Conservation (phyloP, 2,113 vertebrate genomes). For the Chloropsis cyanopogon region DNA sequence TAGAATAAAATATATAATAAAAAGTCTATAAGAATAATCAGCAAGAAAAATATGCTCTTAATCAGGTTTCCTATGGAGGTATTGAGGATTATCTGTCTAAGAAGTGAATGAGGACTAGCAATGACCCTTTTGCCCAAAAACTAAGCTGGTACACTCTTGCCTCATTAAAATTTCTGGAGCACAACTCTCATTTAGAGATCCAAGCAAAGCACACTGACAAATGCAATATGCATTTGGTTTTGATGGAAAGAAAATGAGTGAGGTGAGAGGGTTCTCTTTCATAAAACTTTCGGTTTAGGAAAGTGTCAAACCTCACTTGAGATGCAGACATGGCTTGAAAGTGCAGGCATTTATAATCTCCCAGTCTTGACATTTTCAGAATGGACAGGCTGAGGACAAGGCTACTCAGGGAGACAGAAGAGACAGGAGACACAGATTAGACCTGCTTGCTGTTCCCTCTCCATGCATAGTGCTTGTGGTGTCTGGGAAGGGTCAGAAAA, state of each 20-base stretch:
- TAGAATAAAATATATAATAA: neutral
- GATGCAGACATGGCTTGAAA: neutral
- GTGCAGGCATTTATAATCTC: neutral
- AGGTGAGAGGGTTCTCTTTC: neutral
- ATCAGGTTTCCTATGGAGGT: neutral
- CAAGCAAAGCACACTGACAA: neutral
- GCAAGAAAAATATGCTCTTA: neutral
- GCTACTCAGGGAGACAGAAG: rapidly evolving
- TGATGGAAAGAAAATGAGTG: neutral
- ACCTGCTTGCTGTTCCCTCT: neutral
- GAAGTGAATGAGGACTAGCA: neutral
- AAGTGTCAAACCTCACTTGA: neutral
- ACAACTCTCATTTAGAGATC: neutral
- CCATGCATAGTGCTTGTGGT: neutral
- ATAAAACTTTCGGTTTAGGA: neutral
- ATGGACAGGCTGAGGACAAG: neutral
- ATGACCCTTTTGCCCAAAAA: neutral
- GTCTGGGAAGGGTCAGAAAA: neutral
- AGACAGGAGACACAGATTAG: neutral
- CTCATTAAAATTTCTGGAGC: neutral
- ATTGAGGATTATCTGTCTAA: neutral
- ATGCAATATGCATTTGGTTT: neutral
- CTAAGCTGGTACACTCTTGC: neutral
- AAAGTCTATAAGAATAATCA: neutral
- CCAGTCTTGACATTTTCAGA: neutral